Percentiles rank a stretch among this genome's conserved stretches.
These are phyloP conservation scores for Aythya fuligula DNA, from an alignment of 2,797 vertebrate genomes.

Conservation along the genomic window DNA sequence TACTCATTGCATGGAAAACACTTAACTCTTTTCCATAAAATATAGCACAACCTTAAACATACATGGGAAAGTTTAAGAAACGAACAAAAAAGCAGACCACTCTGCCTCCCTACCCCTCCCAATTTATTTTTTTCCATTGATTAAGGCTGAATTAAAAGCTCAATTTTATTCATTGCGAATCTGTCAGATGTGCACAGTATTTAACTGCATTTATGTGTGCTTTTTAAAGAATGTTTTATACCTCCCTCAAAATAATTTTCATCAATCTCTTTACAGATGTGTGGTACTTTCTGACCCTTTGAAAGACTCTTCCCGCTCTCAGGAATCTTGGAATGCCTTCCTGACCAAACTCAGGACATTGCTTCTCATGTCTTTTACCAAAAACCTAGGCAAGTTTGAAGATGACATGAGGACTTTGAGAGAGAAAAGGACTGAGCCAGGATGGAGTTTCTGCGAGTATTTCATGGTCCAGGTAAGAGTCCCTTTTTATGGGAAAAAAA, in stretches of 20 bases:
- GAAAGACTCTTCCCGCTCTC: constrained; percentile 96
- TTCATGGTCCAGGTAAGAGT: constrained; percentile 96
- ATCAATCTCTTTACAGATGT: constrained; percentile 82
- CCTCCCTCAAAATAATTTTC: background rate
- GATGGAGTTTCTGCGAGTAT: constrained; percentile 99
- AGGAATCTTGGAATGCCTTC: constrained; percentile 98
- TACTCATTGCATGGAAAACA: background rate
- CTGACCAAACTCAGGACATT: constrained; percentile 95
- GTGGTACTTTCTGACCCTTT: constrained; percentile 95
- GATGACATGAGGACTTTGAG: constrained; percentile 97
- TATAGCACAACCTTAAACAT: background rate
- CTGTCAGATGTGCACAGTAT: background rate
- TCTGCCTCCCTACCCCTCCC: background rate
- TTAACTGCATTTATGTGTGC: background rate
- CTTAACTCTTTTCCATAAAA: background rate
- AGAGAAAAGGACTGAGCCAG: constrained; percentile 96
- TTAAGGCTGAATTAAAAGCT: background rate
- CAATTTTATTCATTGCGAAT: background rate
- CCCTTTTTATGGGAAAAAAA: background rate
- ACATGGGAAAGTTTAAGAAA: background rate
- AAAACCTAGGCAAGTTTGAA: constrained; percentile 96
- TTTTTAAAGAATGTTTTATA: background rate
- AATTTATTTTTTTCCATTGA: background rate
- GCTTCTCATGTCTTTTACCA: constrained; percentile 98
- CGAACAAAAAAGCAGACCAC: background rate